A percentile compares a stretch with the other conserved stretches of the same genome.
These are phyloP conservation scores for Mizuhopecten yessoensis DNA, from an alignment of 1,140 invertebrate species.

Conservation along the genomic window DNA sequence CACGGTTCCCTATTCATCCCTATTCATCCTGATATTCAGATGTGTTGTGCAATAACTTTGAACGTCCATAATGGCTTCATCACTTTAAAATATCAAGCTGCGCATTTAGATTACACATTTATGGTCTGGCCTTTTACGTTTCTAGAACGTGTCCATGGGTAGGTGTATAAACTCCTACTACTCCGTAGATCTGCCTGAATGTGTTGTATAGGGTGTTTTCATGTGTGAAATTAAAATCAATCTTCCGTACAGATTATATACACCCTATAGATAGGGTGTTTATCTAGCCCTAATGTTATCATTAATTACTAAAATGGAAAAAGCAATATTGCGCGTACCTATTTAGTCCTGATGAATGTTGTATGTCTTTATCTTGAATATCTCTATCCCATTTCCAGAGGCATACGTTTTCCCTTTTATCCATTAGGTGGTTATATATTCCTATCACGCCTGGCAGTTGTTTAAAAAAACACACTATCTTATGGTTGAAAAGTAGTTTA, in stretches of 20 bases:
- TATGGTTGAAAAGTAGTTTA: too few species aligned
- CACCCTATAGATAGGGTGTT: not conserved
- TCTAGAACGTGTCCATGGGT: not conserved
- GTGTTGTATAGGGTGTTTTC: not conserved
- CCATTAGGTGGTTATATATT: too few species aligned
- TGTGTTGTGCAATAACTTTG: not conserved
- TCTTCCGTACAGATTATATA: not conserved
- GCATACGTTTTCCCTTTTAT: too few species aligned
- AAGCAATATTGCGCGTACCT: not conserved
- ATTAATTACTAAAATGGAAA: not conserved
- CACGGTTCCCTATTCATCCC: too few species aligned
- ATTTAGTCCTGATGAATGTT: too few species aligned
- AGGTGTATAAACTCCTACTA: not conserved
- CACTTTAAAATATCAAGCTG: not conserved
- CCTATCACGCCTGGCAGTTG: too few species aligned
- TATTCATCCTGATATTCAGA: not conserved
- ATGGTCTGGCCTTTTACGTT: not conserved
- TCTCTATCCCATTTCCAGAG: too few species aligned
- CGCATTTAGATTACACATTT: not conserved
- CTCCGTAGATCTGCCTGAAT: not conserved
- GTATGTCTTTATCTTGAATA: too few species aligned
- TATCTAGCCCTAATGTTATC: not conserved
- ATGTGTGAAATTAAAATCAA: constrained; percentile 11
- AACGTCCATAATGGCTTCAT: not conserved
- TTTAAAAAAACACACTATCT: too few species aligned